Conservation (phyloP, 2,888 invertebrate species). For the Drosophila conformis region DNA sequence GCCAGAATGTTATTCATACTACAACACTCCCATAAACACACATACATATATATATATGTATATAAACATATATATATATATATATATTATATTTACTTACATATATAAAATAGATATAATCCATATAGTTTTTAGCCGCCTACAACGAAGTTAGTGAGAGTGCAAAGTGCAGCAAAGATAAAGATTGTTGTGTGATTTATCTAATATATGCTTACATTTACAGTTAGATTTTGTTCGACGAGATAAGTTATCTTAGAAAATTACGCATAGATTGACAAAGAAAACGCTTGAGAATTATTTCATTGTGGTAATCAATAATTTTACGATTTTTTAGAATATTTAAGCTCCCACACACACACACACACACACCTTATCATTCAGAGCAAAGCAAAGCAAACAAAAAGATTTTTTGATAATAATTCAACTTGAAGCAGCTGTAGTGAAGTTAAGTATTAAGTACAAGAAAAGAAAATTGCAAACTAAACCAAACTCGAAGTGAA, state of each 20-base stretch:
- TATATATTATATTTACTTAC: constrained; percentile 55
- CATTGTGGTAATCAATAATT: constrained; percentile 67
- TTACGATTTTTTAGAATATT: constrained; percentile 45
- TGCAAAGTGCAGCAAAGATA: constrained; percentile 59
- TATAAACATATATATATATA: neutral
- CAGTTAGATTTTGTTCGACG: constrained; percentile 42
- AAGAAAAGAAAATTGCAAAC: constrained; percentile 10
- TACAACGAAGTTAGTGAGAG: constrained; percentile 72
- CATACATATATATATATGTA: constrained; percentile 39
- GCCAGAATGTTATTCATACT: constrained; percentile 62
- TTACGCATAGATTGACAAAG: constrained; percentile 51
- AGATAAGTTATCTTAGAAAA: constrained; percentile 53
- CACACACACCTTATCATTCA: constrained; percentile 36
- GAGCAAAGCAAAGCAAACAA: constrained; percentile 24
- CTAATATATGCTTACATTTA: constrained; percentile 67
- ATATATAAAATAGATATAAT: constrained; percentile 43
- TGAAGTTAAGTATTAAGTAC: constrained; percentile 23
- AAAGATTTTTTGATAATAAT: constrained; percentile 70
- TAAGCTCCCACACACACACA: constrained; percentile 31
- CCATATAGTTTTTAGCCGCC: constrained; percentile 66
- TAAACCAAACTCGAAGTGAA: constrained; percentile 25
- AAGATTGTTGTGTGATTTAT: constrained; percentile 71
- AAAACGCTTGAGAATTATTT: constrained; percentile 65
- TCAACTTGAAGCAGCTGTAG: constrained; percentile 26
- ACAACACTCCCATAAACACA: constrained; percentile 30